These are phyloP conservation scores for Rhagonycha fulva DNA, from an alignment of 2,888 invertebrate genomes.

Conservation along the genomic window DNA sequence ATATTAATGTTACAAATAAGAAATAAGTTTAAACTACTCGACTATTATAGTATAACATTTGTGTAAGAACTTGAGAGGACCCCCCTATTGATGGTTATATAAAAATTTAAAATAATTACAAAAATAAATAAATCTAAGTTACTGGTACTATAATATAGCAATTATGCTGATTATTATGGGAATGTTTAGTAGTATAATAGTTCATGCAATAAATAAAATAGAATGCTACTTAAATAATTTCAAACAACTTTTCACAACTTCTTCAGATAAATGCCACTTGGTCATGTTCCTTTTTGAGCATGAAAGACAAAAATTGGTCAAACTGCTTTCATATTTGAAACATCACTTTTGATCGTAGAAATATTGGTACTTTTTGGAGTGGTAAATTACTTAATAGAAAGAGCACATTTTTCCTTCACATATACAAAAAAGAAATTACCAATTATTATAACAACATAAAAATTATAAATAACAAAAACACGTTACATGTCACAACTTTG, in stretches of 20 bases:
- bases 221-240: not conserved
- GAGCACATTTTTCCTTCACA: not conserved
- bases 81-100: not conserved
- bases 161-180: not conserved
- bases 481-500: conserved; percentile 19
- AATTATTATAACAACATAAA: conserved; percentile 1
- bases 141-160: not conserved
- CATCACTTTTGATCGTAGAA: not conserved
- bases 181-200: not conserved
- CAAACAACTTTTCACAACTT: not conserved
- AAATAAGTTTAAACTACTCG: not conserved
- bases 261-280: not conserved
- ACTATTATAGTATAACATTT: not conserved
- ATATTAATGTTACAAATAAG: not conserved
- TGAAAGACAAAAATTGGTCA: not conserved
- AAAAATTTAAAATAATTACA: not conserved
- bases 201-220: not conserved
- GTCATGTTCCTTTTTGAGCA: not conserved
- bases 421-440: not conserved
- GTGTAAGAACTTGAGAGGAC: not conserved
- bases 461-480: conserved; percentile 5
- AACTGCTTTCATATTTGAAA: not conserved
- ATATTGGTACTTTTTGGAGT: not conserved
- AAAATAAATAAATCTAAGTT: not conserved
- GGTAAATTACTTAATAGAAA: not conserved